phyloP scores from a whole-genome alignment of 1,140 invertebrate genomes.

The Arion vulgaris region DNA sequence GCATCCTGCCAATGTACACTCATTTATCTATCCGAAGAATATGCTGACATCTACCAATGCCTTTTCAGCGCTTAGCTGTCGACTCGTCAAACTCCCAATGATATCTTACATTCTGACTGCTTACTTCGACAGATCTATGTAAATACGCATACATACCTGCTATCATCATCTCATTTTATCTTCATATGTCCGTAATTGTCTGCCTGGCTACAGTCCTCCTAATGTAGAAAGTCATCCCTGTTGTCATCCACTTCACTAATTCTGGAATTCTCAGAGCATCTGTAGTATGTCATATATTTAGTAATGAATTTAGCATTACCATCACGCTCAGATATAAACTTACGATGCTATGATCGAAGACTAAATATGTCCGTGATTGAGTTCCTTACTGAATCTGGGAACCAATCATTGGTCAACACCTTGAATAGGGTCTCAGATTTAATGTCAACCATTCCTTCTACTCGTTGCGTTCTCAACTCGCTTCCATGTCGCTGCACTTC shows the following conservation, averaged over 20 bases:
- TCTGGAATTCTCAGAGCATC: constrained; percentile 81
- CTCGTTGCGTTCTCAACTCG: constrained; percentile 45
- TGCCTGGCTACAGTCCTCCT: constrained; percentile 97
- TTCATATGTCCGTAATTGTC: constrained; percentile 73
- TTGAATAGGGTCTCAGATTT: constrained; percentile 80
- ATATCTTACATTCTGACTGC: constrained; percentile 80
- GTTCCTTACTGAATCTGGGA: constrained; percentile 68
- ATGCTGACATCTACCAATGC: constrained; percentile 83
- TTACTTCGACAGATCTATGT: constrained; percentile 69
- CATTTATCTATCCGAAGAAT: too few species aligned
- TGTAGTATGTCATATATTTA: constrained; percentile 56
- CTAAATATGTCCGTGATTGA: constrained; percentile 47
- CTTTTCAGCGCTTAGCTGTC: constrained; percentile 83
- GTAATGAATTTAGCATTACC: constrained; percentile 64
- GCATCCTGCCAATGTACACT: too few species aligned
- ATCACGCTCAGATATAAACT: constrained; percentile 59
- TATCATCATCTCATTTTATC: constrained; percentile 70
- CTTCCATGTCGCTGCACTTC: constrained; percentile 81
- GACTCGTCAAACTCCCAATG: constrained; percentile 82
- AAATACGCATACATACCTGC: constrained; percentile 60
- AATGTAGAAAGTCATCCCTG: constrained; percentile 93
- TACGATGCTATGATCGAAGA: constrained; percentile 40
- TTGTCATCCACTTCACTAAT: constrained; percentile 90
- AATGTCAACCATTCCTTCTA: constrained; percentile 77
- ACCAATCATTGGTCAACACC: constrained; percentile 75